phyloP scores from a whole-genome alignment of 2,888 invertebrate species.

The Mesoligia furuncula region DNA sequence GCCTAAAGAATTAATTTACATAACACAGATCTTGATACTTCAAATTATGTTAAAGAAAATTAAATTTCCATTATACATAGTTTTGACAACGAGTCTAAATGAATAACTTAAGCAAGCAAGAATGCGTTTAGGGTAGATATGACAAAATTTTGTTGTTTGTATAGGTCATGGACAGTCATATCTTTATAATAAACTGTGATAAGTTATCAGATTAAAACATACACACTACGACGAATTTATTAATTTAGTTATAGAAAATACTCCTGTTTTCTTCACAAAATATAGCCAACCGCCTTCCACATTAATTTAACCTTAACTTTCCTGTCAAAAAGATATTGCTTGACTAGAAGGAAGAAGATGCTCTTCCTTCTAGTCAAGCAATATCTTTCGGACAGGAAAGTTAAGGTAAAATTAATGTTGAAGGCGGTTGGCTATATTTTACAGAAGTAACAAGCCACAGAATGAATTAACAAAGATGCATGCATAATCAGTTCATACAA shows the following conservation, averaged over 20 bases:
- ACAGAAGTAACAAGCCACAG: background rate
- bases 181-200: slow-evolving; percentile 11
- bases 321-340: too few species aligned
- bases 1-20: slow-evolving; percentile 21
- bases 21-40: background rate
- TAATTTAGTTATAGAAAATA: background rate
- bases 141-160: background rate
- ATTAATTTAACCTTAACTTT: too few species aligned
- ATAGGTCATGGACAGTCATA: slow-evolving; percentile 2
- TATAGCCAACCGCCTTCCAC: too few species aligned
- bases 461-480: background rate
- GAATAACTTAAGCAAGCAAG: background rate
- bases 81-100: slow-evolving; percentile 11
- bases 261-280: background rate
- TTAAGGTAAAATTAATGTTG: background rate
- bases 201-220: slow-evolving; percentile 20
- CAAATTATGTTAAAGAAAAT: background rate
- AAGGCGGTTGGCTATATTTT: background rate
- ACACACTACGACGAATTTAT: background rate
- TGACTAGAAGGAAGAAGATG: too few species aligned
- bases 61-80: background rate
- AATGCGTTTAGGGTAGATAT: slow-evolving; percentile 7
- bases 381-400: background rate
- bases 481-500: background rate
- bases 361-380: background rate